A percentile compares a stretch with the other conserved stretches of the same genome.
Conservation (phyloP, 2,113 vertebrate species). For the Lycaon pictus region DNA sequence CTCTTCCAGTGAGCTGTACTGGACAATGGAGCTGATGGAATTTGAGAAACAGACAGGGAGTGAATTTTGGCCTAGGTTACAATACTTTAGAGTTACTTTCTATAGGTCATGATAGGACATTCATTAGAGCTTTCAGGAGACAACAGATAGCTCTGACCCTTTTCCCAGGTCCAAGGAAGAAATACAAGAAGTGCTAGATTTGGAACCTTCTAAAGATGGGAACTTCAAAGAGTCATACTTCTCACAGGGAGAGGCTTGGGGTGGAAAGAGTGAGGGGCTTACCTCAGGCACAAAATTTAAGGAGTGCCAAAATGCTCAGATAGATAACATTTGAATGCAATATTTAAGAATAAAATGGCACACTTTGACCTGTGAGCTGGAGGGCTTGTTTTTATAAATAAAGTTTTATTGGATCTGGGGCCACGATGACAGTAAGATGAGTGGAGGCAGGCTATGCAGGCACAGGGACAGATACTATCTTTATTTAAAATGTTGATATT, state of each 20-base stretch:
- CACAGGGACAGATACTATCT: background rate
- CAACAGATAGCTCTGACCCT: background rate
- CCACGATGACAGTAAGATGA: background rate
- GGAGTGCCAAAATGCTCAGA: background rate
- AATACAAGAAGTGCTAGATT: background rate
- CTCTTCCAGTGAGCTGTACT: background rate
- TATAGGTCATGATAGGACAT: background rate
- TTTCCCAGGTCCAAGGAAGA: background rate
- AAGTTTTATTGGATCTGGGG: background rate
- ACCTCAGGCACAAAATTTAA: background rate
- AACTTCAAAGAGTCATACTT: background rate
- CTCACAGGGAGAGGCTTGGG: background rate
- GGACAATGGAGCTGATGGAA: background rate
- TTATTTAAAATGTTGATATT: background rate
- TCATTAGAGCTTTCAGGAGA: background rate
- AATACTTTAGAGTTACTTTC: background rate
- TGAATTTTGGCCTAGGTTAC: background rate
- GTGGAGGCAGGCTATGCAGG: background rate
- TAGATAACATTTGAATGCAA: background rate
- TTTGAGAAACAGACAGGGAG: background rate
- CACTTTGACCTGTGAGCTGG: background rate
- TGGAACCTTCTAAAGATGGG: background rate
- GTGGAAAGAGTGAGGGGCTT: background rate
- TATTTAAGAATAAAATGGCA: background rate
- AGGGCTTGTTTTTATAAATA: background rate